These are phyloP conservation scores for Bettongia penicillata DNA, from an alignment of 2,113 vertebrate genomes.

Conservation along the genomic window DNA sequence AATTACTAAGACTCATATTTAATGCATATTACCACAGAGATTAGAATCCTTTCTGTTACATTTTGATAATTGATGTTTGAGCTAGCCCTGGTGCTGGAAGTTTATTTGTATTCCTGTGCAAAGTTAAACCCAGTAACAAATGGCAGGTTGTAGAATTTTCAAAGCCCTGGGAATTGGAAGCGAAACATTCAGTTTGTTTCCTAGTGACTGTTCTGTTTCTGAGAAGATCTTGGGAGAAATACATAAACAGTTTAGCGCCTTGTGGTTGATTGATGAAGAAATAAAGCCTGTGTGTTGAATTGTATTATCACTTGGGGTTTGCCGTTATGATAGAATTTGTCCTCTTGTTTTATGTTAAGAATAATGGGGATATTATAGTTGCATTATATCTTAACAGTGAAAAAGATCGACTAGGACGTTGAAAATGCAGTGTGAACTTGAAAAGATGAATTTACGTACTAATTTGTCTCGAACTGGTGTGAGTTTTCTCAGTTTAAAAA, in stretches of 20 bases:
- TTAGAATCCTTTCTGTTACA: constrained; percentile 35
- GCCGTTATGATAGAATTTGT: neutral
- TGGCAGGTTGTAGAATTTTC: neutral
- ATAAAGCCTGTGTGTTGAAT: neutral
- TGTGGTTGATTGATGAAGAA: neutral
- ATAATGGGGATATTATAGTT: neutral
- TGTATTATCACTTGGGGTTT: neutral
- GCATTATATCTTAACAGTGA: neutral
- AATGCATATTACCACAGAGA: neutral
- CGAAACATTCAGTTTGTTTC: neutral
- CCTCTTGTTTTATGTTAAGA: neutral
- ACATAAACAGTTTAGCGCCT: neutral
- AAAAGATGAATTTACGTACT: neutral
- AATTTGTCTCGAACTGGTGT: neutral
- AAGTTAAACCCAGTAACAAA: neutral
- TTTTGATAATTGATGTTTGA: neutral
- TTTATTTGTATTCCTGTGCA: constrained; percentile 2
- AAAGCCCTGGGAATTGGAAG: neutral
- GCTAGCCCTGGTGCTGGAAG: neutral
- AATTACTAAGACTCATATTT: neutral
- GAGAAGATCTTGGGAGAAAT: constrained; percentile 1
- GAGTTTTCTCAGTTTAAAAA: neutral
- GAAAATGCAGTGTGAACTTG: neutral
- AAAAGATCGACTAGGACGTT: neutral
- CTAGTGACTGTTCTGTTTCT: constrained; percentile 5